phyloP scores from a whole-genome alignment of 1,140 invertebrate genomes.

The Danaus melanippus region DNA sequence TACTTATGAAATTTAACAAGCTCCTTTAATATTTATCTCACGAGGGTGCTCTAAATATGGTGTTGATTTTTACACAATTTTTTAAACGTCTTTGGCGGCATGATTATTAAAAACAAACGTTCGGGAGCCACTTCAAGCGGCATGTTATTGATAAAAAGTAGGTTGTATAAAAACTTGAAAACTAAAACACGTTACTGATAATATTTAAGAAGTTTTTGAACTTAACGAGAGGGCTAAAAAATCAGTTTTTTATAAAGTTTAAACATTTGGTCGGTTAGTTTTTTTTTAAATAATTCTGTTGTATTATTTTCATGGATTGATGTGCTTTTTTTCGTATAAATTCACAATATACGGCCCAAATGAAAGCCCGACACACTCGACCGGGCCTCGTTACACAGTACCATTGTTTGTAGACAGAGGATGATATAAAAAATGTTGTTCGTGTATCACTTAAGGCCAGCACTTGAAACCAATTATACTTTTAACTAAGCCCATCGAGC shows the following conservation, averaged over 20 bases:
- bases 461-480: constrained; percentile 60
- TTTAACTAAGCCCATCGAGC: constrained; percentile 42
- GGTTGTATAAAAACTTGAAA: constrained; percentile 25
- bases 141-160: constrained; percentile 21
- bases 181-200: constrained; percentile 19
- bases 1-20: no score
- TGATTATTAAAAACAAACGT: constrained; percentile 37
- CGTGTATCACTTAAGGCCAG: constrained; percentile 44
- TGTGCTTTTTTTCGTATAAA: no score
- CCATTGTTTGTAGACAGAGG: constrained; percentile 44
- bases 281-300: no score
- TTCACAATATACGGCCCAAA: no score
- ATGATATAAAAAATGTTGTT: constrained; percentile 43
- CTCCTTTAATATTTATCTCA: no score
- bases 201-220: background rate
- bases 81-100: constrained; percentile 22
- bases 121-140: constrained; percentile 19
- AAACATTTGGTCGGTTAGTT: constrained; percentile 8
- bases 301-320: no score
- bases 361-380: constrained; percentile 6
- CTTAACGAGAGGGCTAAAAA: constrained; percentile 12
- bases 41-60: constrained; percentile 20
- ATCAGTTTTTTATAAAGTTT: constrained; percentile 13
- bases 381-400: constrained; percentile 1
- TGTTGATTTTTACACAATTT: constrained; percentile 42